Percentiles rank a stretch among this genome's conserved stretches.
These are phyloP conservation scores for Pipistrellus kuhlii DNA, from an alignment of 2,797 vertebrate genomes.

Conservation along the genomic window DNA sequence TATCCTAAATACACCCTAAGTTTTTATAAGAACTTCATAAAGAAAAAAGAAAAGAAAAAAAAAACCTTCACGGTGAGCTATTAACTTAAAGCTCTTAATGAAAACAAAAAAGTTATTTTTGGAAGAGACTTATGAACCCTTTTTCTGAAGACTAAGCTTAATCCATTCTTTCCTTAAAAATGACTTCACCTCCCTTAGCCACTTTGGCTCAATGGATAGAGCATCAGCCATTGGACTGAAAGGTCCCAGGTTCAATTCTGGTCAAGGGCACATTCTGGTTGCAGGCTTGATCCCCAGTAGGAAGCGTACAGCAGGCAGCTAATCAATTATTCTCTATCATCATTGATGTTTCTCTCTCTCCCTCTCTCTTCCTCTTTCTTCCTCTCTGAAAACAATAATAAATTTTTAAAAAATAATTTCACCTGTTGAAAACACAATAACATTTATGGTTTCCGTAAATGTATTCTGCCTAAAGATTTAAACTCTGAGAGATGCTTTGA, in stretches of 20 bases:
- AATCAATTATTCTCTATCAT: too few relatives aligned
- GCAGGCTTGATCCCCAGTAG: too few relatives aligned
- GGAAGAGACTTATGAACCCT: background rate
- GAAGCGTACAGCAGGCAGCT: too few relatives aligned
- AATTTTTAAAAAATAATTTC: background rate
- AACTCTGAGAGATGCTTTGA: background rate
- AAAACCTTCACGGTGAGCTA: background rate
- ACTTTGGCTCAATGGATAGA: too few relatives aligned
- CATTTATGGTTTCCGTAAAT: background rate
- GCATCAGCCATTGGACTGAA: too few relatives aligned
- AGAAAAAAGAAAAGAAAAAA: conserved; percentile 1
- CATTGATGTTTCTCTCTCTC: too few relatives aligned
- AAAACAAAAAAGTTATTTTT: conserved; percentile 25
- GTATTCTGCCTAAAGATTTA: conserved; percentile 20
- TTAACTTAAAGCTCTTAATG: conserved; percentile 35
- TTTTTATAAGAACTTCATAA: conserved; percentile 48
- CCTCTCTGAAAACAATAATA: too few relatives aligned
- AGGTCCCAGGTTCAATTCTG: too few relatives aligned
- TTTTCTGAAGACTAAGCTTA: conserved; percentile 51
- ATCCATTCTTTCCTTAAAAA: conserved; percentile 46
- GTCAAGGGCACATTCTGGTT: too few relatives aligned
- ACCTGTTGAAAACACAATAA: background rate
- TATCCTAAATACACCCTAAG: background rate
- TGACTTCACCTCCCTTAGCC: background rate
- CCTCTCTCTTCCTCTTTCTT: too few relatives aligned